These are phyloP conservation scores for Lipotes vexillifer DNA, from an alignment of 2,113 vertebrate genomes.

Conservation along the genomic window DNA sequence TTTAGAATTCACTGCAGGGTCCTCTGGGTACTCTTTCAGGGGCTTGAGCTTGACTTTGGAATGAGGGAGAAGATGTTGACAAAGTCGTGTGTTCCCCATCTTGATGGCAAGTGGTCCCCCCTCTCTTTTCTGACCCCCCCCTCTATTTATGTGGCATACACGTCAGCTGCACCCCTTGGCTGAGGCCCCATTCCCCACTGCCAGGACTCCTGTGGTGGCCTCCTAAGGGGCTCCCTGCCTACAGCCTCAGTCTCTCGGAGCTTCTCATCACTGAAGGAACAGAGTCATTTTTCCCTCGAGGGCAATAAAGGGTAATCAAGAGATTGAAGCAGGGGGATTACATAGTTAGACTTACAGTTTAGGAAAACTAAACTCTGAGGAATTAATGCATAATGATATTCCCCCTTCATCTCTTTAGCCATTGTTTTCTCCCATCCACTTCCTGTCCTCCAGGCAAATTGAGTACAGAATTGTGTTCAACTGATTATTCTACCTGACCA, in stretches of 20 bases:
- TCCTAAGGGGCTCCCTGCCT: not conserved
- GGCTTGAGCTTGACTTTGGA: not conserved
- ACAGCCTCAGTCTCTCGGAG: not conserved
- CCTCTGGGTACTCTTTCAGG: not conserved
- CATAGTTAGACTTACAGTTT: constrained; percentile 13
- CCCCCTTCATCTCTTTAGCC: not conserved
- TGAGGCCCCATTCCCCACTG: not conserved
- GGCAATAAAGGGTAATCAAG: constrained; percentile 31
- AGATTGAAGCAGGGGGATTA: not conserved
- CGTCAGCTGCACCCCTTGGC: not conserved
- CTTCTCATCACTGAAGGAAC: not conserved
- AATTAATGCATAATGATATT: not conserved
- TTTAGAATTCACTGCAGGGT: too few species aligned
- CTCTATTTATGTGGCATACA: not conserved
- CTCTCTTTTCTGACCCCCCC: not conserved
- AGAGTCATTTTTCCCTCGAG: not conserved
- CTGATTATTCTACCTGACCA: not conserved
- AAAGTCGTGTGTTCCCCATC: fast-evolving
- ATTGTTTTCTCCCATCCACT: not conserved
- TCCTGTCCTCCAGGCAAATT: not conserved
- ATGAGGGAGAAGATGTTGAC: not conserved
- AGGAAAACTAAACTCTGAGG: not conserved
- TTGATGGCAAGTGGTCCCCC: not conserved
- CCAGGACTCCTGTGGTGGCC: not conserved
- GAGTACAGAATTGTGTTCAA: not conserved